Evolutionary conservation across 2,797 vertebrate genomes (phyloP).

Genomic region (Aythya fuligula): DNA sequence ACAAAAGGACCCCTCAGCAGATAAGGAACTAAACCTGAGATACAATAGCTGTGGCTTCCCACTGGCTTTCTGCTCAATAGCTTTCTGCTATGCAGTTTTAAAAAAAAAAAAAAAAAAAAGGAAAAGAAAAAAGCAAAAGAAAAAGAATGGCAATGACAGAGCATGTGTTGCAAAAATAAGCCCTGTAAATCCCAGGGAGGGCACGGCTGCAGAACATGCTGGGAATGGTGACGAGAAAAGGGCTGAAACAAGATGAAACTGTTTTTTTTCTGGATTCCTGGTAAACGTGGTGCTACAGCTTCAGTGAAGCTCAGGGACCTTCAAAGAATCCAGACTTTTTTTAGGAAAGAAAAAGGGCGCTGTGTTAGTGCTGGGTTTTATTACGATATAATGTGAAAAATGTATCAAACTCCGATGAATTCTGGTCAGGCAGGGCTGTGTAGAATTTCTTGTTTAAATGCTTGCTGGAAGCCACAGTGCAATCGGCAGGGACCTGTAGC

Average conservation of each 20-base stretch:
- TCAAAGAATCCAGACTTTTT: background rate
- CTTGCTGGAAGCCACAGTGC: background rate
- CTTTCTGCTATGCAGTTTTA: conserved; percentile 30
- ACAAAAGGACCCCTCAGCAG: conserved; percentile 69
- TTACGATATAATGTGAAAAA: background rate
- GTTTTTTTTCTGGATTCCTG: background rate
- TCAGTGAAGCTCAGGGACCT: background rate
- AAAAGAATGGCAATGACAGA: conserved; percentile 11
- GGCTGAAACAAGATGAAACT: conserved; percentile 3
- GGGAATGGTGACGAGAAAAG: background rate
- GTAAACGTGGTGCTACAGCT: conserved; percentile 6
- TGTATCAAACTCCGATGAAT: background rate
- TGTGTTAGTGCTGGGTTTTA: background rate
- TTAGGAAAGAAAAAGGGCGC: background rate
- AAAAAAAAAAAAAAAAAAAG: background rate
- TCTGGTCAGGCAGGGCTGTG: background rate
- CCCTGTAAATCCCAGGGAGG: conserved; percentile 56
- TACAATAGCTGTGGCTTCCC: conserved; percentile 71
- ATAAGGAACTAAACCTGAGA: conserved; percentile 66
- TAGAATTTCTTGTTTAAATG: rapidly evolving
- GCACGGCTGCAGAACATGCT: background rate
- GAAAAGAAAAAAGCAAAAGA: background rate
- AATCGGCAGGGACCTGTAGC: background rate
- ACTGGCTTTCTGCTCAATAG: conserved; percentile 67
- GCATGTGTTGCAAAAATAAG: conserved; percentile 50